phyloP scores from a whole-genome alignment of 35 echinoderm and acorn worm genomes.

The Ophioderma brevispina region DNA sequence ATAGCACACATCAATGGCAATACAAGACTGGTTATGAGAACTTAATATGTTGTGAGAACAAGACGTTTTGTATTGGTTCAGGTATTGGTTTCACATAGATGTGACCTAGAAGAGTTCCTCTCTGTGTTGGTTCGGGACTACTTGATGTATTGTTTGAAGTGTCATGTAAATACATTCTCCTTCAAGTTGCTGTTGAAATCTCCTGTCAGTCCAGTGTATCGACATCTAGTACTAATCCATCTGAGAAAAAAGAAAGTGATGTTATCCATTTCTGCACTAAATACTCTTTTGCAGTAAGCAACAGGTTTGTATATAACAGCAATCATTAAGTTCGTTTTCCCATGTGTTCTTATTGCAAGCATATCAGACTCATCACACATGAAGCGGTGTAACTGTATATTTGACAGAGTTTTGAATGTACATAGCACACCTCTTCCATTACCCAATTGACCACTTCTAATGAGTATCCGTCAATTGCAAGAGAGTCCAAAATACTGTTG shows the following conservation, averaged over 20 bases:
- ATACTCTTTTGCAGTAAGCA: background rate
- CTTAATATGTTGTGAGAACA: conserved; percentile 20
- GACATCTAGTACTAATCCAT: too few species aligned
- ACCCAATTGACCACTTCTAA: background rate
- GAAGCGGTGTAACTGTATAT: background rate
- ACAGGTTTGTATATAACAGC: conserved; percentile 16
- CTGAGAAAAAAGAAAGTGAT: too few species aligned
- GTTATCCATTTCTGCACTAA: background rate
- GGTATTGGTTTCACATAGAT: background rate
- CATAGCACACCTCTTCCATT: background rate
- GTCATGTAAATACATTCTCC: background rate
- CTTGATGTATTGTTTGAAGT: background rate
- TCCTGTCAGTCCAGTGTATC: background rate
- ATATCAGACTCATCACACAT: background rate
- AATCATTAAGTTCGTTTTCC: background rate
- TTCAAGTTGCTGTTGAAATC: background rate
- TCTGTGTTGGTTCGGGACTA: conserved; percentile 11
- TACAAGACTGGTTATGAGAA: conserved; percentile 13
- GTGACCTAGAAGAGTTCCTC: conserved; percentile 32
- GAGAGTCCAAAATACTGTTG: background rate
- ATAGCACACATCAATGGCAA: too few species aligned
- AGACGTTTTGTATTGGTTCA: background rate
- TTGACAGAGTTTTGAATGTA: background rate
- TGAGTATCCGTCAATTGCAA: background rate
- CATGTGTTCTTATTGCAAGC: background rate